phyloP scores from a whole-genome alignment of 2,797 vertebrate genomes.

The Rhodeus uyekii region DNA sequence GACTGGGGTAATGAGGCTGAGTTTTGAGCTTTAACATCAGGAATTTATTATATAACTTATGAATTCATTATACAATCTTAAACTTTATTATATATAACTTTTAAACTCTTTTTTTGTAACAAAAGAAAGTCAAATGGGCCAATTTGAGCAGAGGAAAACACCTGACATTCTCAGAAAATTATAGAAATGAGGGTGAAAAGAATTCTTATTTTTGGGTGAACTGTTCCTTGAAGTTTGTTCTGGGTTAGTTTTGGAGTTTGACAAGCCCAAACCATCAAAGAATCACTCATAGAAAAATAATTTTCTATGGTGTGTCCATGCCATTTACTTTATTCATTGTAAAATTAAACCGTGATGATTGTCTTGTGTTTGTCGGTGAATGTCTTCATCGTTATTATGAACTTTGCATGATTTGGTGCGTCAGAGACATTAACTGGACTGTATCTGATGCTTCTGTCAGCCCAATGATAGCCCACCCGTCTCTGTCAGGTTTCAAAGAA shows the following conservation, averaged over 20 bases:
- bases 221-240: neutral
- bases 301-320: neutral
- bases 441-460: slow-evolving; percentile 6
- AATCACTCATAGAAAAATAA: neutral
- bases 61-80: no score
- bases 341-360: neutral
- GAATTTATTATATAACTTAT: neutral
- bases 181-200: neutral
- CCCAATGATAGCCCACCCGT: neutral
- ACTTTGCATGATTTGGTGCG: neutral
- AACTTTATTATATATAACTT: neutral
- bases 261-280: neutral
- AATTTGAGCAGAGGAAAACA: neutral
- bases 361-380: neutral
- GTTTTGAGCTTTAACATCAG: neutral
- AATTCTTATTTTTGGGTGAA: neutral
- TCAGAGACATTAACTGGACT: neutral
- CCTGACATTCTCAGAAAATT: neutral
- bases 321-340: neutral
- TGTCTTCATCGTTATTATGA: neutral
- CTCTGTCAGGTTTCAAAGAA: neutral
- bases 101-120: neutral
- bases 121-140: neutral
- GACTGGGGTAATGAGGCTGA: neutral
- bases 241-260: neutral